Base-by-base conservation (phyloP, 2,113 vertebrate species). In the Neodon shergylaensis region DNA sequence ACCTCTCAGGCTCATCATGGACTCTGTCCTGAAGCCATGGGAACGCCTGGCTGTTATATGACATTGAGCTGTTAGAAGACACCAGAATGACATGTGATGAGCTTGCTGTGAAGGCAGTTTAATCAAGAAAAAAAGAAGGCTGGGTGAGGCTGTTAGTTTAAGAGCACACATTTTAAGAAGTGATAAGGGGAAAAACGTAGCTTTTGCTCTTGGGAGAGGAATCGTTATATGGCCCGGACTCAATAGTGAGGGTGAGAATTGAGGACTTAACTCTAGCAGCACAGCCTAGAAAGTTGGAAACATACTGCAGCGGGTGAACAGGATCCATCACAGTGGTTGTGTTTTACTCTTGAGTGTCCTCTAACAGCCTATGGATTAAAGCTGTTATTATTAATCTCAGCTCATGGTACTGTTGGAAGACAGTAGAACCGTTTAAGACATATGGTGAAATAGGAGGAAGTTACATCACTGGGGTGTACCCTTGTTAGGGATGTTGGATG, bases 161-260 rank as follows among this genome's bases (percentile, higher is more conserved):
- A 58, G 39, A 39, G 24, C 21, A 61, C 36, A 58, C 52, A 24
- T 54, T 24, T 36, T 44, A 2, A 26, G 24, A 49, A 39, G 14
- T 61, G 3, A 0, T 22, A 19, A 36, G 44, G 1, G 16, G 31
- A n/a, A n/a, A 24, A n/a, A 68, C 14, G 0, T 19, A 0, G 8
- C 10, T 76, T 58, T 47, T 39, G 79, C 47, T 74, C 13, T 0
- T 70, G 49, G 36, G 12, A 86, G 8, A n/a, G 21, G 2, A 17
- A 6, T 4, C 0, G 36, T 42, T 1, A 1, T 7, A 9, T 24
- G 7, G 4, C 39, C 16, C 5, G 31, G 9, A 42, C 26, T 92
- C 70, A 49, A 52, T 13, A 49, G 1, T 4, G 21, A 39, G 36
- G 58, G 7, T 77, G 49, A 26, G 17, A 33, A 70, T 36, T 76